Evolutionary conservation across 2,797 vertebrate species (phyloP).

Genomic region (Prionace glauca): DNA sequence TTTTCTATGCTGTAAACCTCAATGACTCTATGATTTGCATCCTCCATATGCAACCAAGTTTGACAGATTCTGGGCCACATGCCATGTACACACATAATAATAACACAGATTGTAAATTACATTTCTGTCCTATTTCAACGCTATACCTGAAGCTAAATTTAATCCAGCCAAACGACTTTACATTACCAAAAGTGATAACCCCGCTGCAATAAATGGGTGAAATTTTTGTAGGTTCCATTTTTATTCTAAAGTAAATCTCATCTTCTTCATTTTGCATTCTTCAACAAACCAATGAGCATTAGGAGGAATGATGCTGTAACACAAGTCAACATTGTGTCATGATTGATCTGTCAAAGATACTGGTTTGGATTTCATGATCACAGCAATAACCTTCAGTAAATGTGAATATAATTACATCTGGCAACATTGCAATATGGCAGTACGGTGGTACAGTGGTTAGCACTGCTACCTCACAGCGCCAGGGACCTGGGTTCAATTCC

Average conservation of each 20-base stretch:
- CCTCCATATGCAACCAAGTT: not conserved
- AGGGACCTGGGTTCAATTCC: no score
- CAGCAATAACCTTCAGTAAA: not conserved
- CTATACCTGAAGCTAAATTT: not conserved
- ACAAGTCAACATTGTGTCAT: no score
- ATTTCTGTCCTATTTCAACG: not conserved
- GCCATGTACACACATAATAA: not conserved
- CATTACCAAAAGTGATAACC: not conserved
- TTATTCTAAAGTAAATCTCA: no score
- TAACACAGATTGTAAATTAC: not conserved
- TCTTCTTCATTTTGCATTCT: not conserved
- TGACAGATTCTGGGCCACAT: not conserved
- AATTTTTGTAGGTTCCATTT: not conserved
- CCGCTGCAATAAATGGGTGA: not conserved
- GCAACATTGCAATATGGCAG: not conserved
- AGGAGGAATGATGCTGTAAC: not conserved
- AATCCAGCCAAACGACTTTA: not conserved
- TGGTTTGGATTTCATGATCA: not conserved
- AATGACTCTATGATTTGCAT: not conserved
- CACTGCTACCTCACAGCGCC: no score
- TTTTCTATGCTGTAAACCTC: no score
- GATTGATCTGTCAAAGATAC: no score
- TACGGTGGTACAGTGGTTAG: no score
- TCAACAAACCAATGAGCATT: not conserved
- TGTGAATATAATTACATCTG: not conserved